These are phyloP conservation scores for Ardeotis arabs DNA, from an alignment of 2,113 vertebrate species.

Conservation along the genomic window DNA sequence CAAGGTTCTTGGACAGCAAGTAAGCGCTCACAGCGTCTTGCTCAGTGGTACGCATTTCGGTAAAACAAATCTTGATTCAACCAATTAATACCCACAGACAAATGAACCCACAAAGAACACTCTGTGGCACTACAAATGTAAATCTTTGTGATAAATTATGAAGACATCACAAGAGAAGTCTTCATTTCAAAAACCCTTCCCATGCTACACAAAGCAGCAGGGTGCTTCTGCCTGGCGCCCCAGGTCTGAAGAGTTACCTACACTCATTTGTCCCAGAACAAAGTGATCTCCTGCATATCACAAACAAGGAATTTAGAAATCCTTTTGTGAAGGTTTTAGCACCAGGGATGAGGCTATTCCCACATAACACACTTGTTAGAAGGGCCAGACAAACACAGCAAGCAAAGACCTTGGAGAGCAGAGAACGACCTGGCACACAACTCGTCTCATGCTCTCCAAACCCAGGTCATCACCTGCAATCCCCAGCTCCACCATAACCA, in stretches of 20 bases:
- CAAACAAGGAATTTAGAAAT: background rate
- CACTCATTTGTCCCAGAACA: background rate
- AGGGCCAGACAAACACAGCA: background rate
- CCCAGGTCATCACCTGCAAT: background rate
- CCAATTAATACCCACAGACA: background rate
- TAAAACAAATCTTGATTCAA: background rate
- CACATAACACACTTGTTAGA: background rate
- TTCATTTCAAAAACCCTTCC: background rate
- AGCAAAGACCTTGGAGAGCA: background rate
- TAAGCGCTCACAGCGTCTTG: background rate
- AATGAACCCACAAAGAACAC: background rate
- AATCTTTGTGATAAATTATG: background rate
- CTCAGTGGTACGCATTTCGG: background rate
- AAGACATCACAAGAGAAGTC: background rate
- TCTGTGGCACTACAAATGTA: background rate
- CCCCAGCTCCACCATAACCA: background rate
- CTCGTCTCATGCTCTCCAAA: no score
- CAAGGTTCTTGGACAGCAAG: background rate
- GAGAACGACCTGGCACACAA: rapidly evolving
- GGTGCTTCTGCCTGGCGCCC: background rate
- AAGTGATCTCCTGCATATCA: background rate
- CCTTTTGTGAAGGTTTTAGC: background rate
- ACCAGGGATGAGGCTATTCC: background rate
- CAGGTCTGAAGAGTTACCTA: background rate
- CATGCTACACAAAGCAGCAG: background rate